Conservation (phyloP, 2,113 vertebrate genomes). For the Lamprotornis superbus region DNA sequence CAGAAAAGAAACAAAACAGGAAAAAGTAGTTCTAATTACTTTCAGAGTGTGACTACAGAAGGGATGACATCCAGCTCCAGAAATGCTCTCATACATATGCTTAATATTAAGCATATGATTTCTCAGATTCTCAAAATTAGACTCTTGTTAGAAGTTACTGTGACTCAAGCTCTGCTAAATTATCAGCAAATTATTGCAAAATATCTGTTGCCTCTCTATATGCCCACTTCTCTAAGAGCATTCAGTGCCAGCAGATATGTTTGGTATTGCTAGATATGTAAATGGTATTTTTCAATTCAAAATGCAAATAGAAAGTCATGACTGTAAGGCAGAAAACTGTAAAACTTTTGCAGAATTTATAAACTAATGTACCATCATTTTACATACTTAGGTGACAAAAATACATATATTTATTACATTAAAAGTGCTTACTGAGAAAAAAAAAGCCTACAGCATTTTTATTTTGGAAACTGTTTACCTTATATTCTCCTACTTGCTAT, state of each 20-base stretch:
- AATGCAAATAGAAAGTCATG: background rate
- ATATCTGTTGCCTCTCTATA: background rate
- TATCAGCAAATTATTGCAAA: background rate
- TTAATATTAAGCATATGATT: background rate
- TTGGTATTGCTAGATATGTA: background rate
- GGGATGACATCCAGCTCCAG: background rate
- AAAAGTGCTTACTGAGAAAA: background rate
- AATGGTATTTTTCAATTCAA: background rate
- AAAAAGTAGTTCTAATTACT: background rate
- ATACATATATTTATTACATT: background rate
- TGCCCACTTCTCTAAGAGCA: background rate
- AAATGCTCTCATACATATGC: background rate
- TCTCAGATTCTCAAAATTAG: background rate
- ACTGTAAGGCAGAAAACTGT: background rate
- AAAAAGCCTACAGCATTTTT: background rate
- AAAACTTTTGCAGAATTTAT: background rate
- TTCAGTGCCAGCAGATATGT: background rate
- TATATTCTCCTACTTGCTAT: background rate
- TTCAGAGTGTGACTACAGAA: background rate
- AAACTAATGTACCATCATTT: background rate
- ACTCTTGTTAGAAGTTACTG: background rate
- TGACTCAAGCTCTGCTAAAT: background rate
- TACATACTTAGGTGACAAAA: background rate
- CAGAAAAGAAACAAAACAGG: background rate
- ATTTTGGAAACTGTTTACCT: background rate